Evolutionary conservation across 2,113 vertebrate species (phyloP).

Genomic region (Daubentonia madagascariensis): DNA sequence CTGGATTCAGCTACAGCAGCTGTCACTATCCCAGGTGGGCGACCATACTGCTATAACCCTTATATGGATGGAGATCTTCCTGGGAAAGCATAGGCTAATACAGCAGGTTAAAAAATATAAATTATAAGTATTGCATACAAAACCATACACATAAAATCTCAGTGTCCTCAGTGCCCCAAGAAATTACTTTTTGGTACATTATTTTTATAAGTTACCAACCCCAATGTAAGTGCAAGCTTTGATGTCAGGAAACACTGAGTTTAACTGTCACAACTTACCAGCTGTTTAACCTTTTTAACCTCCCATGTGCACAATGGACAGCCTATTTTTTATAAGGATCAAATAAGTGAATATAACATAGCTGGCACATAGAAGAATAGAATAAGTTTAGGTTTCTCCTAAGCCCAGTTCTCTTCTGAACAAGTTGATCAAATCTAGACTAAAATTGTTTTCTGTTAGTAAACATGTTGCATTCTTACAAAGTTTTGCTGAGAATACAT

Average conservation of each 20-base stretch:
- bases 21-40: constrained; percentile 81
- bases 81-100: neutral
- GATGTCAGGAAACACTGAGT: neutral
- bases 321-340: neutral
- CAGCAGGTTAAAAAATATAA: constrained; percentile 12
- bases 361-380: neutral
- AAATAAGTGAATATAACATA: neutral
- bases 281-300: neutral
- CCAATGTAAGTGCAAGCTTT: neutral
- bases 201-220: neutral
- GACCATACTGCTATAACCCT: constrained; percentile 55
- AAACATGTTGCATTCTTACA: neutral
- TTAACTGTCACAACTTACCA: neutral
- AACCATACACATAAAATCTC: neutral
- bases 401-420: neutral
- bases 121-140: neutral
- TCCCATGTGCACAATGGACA: neutral
- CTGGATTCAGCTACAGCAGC: constrained; percentile 78
- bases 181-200: neutral
- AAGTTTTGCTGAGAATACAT: constrained; percentile 20
- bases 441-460: neutral
- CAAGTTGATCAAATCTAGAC: neutral
- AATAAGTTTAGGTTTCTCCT: neutral
- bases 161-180: neutral
- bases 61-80: constrained; percentile 61